A percentile compares a stretch with the other conserved stretches of the same genome.
These are phyloP conservation scores for Todiramphus saurophagus DNA, from an alignment of 2,113 vertebrate genomes.

Conservation along the genomic window DNA sequence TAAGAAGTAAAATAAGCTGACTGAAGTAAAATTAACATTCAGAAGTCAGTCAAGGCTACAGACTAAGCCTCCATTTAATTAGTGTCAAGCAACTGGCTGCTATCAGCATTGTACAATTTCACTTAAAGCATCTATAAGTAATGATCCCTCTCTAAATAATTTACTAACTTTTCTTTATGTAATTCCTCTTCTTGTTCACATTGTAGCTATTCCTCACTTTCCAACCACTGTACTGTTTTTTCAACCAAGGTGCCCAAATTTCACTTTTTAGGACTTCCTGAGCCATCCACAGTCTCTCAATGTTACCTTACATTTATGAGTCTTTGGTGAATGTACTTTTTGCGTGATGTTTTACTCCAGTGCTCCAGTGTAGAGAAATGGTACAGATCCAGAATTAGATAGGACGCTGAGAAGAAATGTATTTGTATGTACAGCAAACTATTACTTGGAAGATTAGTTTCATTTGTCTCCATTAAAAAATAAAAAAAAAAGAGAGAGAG, in stretches of 20 bases:
- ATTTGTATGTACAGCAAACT: neutral
- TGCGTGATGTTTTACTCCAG: neutral
- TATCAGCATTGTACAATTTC: neutral
- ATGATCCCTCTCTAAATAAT: neutral
- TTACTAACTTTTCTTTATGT: neutral
- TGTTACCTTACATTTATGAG: neutral
- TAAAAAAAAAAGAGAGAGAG: too few species aligned
- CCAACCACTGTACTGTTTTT: neutral
- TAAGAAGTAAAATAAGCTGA: neutral
- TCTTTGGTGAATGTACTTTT: neutral
- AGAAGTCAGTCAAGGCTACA: neutral
- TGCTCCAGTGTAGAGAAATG: neutral
- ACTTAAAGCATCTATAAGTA: neutral
- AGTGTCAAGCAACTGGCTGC: neutral
- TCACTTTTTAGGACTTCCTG: neutral
- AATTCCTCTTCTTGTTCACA: neutral
- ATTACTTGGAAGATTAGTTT: neutral
- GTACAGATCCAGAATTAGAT: neutral
- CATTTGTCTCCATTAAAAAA: neutral
- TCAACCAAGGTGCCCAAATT: neutral
- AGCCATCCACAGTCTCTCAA: neutral
- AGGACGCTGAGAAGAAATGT: neutral
- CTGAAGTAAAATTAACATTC: neutral
- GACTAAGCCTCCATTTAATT: neutral
- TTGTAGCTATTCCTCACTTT: neutral